These are phyloP conservation scores for Ophioderma brevispina DNA, from an alignment of 35 echinoderm and acorn worm genomes.

Conservation along the genomic window DNA sequence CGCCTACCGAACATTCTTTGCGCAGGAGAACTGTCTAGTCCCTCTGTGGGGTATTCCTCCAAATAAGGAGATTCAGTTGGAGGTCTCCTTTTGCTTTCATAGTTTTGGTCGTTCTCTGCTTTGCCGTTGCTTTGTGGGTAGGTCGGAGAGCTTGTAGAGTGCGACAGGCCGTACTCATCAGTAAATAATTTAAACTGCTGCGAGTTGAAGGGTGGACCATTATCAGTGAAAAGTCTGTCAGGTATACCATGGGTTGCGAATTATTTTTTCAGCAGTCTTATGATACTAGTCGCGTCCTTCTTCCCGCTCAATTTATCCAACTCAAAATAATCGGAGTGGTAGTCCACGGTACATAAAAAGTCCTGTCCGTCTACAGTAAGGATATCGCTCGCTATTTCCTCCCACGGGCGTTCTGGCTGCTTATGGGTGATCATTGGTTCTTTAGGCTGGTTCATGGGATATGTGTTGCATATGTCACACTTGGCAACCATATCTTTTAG, in stretches of 20 bases:
- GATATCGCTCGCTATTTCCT: slow-evolving; percentile 30
- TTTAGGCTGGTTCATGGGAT: not conserved
- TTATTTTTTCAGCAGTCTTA: slow-evolving; percentile 39
- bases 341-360: slow-evolving; percentile 27
- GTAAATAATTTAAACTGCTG: slow-evolving; percentile 29
- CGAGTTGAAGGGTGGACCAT: slow-evolving; percentile 26
- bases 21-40: slow-evolving; percentile 54
- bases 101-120: slow-evolving; percentile 40
- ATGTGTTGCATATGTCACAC: slow-evolving; percentile 23
- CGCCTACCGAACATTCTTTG: slow-evolving; percentile 23
- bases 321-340: slow-evolving; percentile 55
- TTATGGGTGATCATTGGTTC: slow-evolving; percentile 4
- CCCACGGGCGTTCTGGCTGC: not conserved
- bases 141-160: slow-evolving; percentile 21
- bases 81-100: slow-evolving; percentile 15
- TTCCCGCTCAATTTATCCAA: slow-evolving; percentile 16
- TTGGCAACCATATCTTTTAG: slow-evolving; percentile 32
- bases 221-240: not conserved
- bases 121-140: slow-evolving; percentile 40
- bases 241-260: slow-evolving; percentile 48
- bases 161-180: slow-evolving; percentile 7
- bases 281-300: slow-evolving; percentile 48
- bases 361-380: slow-evolving; percentile 12
- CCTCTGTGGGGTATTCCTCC: slow-evolving; percentile 40
- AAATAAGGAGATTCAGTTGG: slow-evolving; percentile 11